Percentiles rank a stretch among this genome's conserved stretches.
Evolutionary conservation across 2,113 vertebrate species (phyloP).

Genomic region (Nanorana parkeri): DNA sequence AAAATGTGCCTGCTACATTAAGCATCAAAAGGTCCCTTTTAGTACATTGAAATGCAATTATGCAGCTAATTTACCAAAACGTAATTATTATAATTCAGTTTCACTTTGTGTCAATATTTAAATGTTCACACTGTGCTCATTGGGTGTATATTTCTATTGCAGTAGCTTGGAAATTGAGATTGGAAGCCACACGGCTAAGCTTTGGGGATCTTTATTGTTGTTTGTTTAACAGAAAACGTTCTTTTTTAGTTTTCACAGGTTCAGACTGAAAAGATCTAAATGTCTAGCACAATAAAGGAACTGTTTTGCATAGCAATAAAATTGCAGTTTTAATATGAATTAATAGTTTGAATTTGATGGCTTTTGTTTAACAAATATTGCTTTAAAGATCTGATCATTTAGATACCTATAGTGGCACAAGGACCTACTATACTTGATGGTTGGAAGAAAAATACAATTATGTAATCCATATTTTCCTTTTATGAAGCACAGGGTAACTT

Average conservation of each 20-base stretch:
- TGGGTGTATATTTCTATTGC: not conserved
- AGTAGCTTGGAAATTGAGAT: conserved; percentile 1
- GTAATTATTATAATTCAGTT: conserved; percentile 34
- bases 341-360: too few relatives aligned
- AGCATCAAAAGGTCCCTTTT: not conserved
- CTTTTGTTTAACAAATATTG: too few relatives aligned
- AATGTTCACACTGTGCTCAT: conserved; percentile 15
- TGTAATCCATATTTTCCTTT: too few relatives aligned
- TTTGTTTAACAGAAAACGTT: conserved; percentile 2
- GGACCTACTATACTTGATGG: too few relatives aligned
- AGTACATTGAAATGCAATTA: conserved; percentile 12
- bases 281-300: too few relatives aligned
- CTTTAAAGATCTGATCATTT: too few relatives aligned
- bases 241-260: not conserved
- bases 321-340: too few relatives aligned
- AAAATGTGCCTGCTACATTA: conserved; percentile 1
- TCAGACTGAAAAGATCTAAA: too few relatives aligned
- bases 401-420: too few relatives aligned
- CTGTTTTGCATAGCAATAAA: too few relatives aligned
- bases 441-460: too few relatives aligned
- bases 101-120: conserved; percentile 34
- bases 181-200: not conserved
- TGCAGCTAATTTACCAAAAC: conserved; percentile 12
- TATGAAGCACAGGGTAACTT: too few relatives aligned
- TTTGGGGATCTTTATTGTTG: conserved; percentile 1